A percentile compares a stretch with the other conserved stretches of the same genome.
Evolutionary conservation across 2,888 invertebrate genomes (phyloP).

Genomic region (Tiphia femorata): DNA sequence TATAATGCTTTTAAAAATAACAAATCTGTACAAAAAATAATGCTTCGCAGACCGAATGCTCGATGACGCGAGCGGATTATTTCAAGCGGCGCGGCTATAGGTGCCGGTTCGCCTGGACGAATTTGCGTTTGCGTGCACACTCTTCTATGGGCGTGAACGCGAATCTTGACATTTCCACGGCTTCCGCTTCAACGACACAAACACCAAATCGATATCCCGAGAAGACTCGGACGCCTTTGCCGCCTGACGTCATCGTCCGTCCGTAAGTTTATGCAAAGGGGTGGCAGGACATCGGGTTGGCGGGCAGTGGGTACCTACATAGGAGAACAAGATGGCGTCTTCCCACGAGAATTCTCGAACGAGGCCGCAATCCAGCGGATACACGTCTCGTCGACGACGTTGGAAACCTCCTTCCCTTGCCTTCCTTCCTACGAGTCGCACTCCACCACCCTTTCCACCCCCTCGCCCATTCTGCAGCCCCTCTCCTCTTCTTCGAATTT

Average conservation of each 20-base stretch:
- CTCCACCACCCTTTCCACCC: conserved; percentile 16
- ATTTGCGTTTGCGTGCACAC: too few species aligned
- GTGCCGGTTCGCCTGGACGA: too few species aligned
- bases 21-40: too few species aligned
- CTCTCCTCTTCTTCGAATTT: conserved; percentile 16
- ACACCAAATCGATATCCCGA: conserved; percentile 41
- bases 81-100: too few species aligned
- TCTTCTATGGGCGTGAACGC: too few species aligned
- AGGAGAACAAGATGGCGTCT: conserved; percentile 62
- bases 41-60: too few species aligned
- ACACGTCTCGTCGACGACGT: conserved; percentile 62
- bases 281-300: conserved; percentile 50
- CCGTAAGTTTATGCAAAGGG: conserved; percentile 61
- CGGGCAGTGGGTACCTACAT: conserved; percentile 44
- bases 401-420: conserved; percentile 39
- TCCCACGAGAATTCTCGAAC: conserved; percentile 61
- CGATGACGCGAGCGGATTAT: too few species aligned
- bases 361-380: conserved; percentile 65
- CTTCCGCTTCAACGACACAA: conserved; percentile 20
- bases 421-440: conserved; percentile 9
- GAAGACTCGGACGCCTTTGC: conserved; percentile 40
- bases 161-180: neutral
- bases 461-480: conserved; percentile 2
- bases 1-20: too few species aligned
- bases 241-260: conserved; percentile 54